phyloP scores from a whole-genome alignment of 1,140 invertebrate species.

The Pentalonia nigronervosa region DNA sequence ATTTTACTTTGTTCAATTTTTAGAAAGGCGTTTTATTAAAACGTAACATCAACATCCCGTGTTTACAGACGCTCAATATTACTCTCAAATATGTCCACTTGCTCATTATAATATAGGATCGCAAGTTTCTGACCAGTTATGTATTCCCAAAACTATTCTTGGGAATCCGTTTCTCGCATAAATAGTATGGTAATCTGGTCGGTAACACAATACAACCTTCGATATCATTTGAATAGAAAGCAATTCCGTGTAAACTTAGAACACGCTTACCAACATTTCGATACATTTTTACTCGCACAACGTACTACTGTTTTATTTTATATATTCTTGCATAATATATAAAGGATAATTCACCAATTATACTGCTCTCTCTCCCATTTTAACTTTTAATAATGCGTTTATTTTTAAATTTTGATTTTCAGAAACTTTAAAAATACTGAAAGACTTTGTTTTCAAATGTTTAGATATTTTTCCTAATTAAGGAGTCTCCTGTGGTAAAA shows the following conservation, averaged over 20 bases:
- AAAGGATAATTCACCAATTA: background rate
- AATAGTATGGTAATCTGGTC: background rate
- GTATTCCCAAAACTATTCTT: background rate
- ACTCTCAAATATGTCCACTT: background rate
- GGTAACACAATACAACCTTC: background rate
- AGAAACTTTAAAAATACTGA: background rate
- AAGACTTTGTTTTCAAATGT: background rate
- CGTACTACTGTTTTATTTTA: background rate
- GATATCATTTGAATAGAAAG: background rate
- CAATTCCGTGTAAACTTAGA: too few relatives aligned
- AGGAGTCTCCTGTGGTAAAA: background rate
- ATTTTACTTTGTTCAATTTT: background rate
- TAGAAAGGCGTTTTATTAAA: background rate
- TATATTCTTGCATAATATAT: background rate
- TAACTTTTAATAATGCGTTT: background rate
- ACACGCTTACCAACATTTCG: background rate
- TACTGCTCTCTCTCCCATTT: background rate
- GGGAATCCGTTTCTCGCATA: background rate
- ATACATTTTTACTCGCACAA: background rate
- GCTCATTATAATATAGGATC: background rate
- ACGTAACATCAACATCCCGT: background rate
- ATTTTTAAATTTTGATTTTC: background rate
- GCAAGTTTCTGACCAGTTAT: background rate
- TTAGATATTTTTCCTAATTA: background rate
- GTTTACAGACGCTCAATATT: background rate